phyloP scores from a whole-genome alignment of 2,113 vertebrate species.

The Phasianus colchicus region DNA sequence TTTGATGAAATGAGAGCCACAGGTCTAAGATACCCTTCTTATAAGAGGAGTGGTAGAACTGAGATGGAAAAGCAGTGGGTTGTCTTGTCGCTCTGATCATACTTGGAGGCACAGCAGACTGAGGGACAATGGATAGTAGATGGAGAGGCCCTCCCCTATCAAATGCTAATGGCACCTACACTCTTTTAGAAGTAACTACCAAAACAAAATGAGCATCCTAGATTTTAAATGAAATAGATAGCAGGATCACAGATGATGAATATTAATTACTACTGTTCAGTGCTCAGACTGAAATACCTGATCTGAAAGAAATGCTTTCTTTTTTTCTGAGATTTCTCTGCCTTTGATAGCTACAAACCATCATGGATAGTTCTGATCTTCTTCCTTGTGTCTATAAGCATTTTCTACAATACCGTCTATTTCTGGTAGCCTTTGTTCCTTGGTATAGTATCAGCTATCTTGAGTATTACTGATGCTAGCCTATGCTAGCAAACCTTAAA shows the following conservation, averaged over 20 bases:
- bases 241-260: not conserved
- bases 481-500: not conserved
- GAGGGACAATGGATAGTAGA: not conserved
- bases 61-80: accelerated
- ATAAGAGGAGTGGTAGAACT: not conserved
- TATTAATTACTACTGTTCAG: not conserved
- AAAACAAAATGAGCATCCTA: not conserved
- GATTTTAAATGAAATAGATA: not conserved
- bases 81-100: not conserved
- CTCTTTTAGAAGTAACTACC: not conserved
- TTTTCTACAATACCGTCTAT: not conserved
- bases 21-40: accelerated
- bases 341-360: not conserved
- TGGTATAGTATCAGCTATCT: not conserved
- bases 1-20: not conserved
- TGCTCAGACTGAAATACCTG: not conserved
- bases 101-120: not conserved
- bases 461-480: not conserved
- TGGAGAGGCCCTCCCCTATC: not conserved
- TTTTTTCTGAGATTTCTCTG: not conserved
- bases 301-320: not conserved
- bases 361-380: not conserved
- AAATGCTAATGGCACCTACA: not conserved
- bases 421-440: not conserved
- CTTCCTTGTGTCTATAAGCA: not conserved